phyloP scores from a whole-genome alignment of 2,797 vertebrate species.

The Myioborus miniatus region DNA sequence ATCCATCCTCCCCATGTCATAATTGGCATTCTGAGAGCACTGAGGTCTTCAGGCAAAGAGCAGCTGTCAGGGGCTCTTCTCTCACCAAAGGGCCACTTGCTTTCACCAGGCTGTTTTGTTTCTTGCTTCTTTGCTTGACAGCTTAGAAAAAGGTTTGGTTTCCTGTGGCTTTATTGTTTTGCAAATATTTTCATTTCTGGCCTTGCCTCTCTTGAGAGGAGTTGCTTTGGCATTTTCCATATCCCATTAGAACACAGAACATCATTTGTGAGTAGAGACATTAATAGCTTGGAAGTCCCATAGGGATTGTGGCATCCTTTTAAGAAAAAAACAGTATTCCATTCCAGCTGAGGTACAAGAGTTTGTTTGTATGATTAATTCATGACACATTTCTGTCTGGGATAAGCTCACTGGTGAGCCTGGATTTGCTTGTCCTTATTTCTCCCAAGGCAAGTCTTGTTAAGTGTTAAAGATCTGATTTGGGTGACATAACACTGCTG shows the following conservation, averaged over 20 bases:
- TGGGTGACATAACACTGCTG: neutral
- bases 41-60: neutral
- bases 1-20: neutral
- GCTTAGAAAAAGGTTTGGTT: constrained; percentile 12
- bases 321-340: constrained; percentile 18
- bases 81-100: neutral
- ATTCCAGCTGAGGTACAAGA: constrained; percentile 18
- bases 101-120: neutral
- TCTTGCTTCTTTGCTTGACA: neutral
- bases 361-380: constrained; percentile 57
- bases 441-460: constrained; percentile 34
- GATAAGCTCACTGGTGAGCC: neutral
- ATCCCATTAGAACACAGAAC: neutral
- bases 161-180: constrained; percentile 28
- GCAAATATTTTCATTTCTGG: constrained; percentile 41
- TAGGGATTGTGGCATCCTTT: constrained; percentile 5
- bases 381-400: constrained; percentile 27
- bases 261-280: neutral
- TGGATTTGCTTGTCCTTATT: constrained; percentile 5
- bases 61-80: neutral
- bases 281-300: constrained; percentile 17
- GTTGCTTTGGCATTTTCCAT: constrained; percentile 30
- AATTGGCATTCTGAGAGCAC: neutral
- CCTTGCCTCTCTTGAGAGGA: neutral
- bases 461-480: constrained; percentile 53